A percentile compares a stretch with the other conserved stretches of the same genome.
phyloP scores from a whole-genome alignment of 1,140 invertebrate species.

The Lordiphosa mommai region DNA sequence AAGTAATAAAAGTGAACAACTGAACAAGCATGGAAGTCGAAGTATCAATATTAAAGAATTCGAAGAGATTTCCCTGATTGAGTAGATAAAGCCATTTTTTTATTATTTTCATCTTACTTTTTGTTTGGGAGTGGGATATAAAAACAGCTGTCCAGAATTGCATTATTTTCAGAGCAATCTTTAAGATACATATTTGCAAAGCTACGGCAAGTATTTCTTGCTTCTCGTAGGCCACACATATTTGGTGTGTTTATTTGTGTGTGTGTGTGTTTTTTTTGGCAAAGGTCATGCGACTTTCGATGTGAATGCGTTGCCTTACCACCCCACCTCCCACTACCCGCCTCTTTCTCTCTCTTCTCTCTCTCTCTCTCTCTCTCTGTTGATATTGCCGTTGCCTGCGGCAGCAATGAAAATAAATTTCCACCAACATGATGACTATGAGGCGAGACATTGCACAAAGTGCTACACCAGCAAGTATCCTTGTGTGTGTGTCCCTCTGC shows the following conservation, averaged over 20 bases:
- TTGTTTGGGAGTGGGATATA: too few relatives aligned
- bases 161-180: not conserved
- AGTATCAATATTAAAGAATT: too few relatives aligned
- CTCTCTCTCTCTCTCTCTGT: conserved; percentile 9
- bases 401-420: conserved; percentile 77
- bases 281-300: conserved; percentile 40
- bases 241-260: conserved; percentile 2
- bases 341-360: conserved; percentile 1
- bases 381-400: conserved; percentile 62
- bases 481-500: conserved; percentile 19
- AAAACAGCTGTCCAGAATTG: too few relatives aligned
- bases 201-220: too few relatives aligned
- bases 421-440: conserved; percentile 74
- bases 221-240: not conserved
- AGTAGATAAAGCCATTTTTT: too few relatives aligned
- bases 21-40: too few relatives aligned
- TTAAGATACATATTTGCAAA: too few relatives aligned
- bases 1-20: too few relatives aligned
- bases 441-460: conserved; percentile 71
- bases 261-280: conserved; percentile 12
- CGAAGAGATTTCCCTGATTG: too few relatives aligned
- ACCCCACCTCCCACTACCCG: not conserved
- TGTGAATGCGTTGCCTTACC: conserved; percentile 4
- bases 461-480: conserved; percentile 48
- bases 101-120: too few relatives aligned